Evolutionary conservation across 2,797 vertebrate species (phyloP).

Genomic region (Echiichthys vipera): DNA sequence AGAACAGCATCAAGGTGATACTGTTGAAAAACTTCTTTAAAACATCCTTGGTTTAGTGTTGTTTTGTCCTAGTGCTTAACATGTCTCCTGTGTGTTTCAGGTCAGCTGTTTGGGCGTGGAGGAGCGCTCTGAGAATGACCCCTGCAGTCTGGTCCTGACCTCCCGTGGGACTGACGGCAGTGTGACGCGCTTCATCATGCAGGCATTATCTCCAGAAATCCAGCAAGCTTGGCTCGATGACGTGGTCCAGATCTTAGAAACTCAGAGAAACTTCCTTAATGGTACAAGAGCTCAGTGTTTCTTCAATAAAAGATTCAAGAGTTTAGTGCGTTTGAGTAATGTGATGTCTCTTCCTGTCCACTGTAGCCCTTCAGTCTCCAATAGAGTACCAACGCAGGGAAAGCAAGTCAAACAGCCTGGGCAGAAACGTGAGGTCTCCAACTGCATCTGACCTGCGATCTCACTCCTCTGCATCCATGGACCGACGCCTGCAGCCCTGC

Average conservation of each 20-base stretch:
- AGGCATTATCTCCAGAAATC: conserved; percentile 82
- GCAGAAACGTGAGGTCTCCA: conserved; percentile 78
- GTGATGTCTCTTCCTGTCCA: conserved; percentile 22
- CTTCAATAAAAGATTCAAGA: neutral
- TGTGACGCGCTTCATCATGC: conserved; percentile 85
- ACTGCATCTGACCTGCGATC: conserved; percentile 73
- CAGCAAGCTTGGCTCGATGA: conserved; percentile 87
- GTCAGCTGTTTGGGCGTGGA: conserved; percentile 92
- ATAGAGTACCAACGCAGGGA: conserved; percentile 94
- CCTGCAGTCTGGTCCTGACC: conserved; percentile 87
- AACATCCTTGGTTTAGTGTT: neutral
- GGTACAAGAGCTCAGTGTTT: conserved; percentile 73
- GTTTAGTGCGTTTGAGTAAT: conserved; percentile 6
- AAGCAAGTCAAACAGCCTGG: conserved; percentile 89
- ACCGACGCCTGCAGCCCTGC: conserved; percentile 75
- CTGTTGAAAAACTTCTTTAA: neutral
- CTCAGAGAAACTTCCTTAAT: conserved; percentile 92
- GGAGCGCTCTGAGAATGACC: conserved; percentile 82
- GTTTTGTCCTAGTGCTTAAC: conserved; percentile 7
- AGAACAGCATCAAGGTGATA: conserved; percentile 92
- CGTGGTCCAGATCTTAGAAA: conserved; percentile 91
- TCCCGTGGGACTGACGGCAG: conserved; percentile 87
- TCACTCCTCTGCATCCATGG: conserved; percentile 84
- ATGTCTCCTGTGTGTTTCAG: conserved; percentile 65
- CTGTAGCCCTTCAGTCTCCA: conserved; percentile 90